Evolutionary conservation across 2,113 vertebrate species (phyloP).

Genomic region (Lepisosteus oculatus): DNA sequence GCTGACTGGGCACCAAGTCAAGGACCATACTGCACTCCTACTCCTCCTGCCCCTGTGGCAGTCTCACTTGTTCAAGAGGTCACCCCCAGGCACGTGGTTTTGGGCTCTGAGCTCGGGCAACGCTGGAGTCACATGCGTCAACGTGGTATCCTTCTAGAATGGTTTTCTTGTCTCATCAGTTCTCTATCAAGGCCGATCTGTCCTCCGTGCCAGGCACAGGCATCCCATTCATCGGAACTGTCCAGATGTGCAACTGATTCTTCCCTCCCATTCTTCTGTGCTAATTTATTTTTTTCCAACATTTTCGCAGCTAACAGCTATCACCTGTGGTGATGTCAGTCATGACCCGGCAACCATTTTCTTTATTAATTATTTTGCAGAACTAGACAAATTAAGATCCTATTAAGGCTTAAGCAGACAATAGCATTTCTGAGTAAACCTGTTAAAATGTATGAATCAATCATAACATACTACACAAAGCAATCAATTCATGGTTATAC

Average conservation of each 20-base stretch:
- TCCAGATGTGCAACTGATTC: background rate
- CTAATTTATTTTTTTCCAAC: background rate
- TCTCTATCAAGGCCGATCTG: background rate
- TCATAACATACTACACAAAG: too few species aligned
- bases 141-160: background rate
- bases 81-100: too few species aligned
- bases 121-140: background rate
- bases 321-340: background rate
- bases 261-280: background rate
- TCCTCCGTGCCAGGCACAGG: background rate
- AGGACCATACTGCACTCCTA: background rate
- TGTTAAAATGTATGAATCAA: too few species aligned
- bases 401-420: background rate
- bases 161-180: background rate
- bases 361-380: background rate
- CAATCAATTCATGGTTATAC: too few species aligned
- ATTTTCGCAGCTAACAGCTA: background rate
- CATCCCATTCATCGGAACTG: background rate
- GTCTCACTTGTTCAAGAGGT: too few species aligned
- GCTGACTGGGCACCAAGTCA: too few species aligned
- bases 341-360: too few species aligned
- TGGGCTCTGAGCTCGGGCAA: background rate
- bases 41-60: slow-evolving; percentile 4
- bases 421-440: too few species aligned
- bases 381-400: background rate